A percentile compares a stretch with the other conserved stretches of the same genome.
Evolutionary conservation across 2,113 vertebrate species (phyloP).

Genomic region (Rostratula benghalensis): DNA sequence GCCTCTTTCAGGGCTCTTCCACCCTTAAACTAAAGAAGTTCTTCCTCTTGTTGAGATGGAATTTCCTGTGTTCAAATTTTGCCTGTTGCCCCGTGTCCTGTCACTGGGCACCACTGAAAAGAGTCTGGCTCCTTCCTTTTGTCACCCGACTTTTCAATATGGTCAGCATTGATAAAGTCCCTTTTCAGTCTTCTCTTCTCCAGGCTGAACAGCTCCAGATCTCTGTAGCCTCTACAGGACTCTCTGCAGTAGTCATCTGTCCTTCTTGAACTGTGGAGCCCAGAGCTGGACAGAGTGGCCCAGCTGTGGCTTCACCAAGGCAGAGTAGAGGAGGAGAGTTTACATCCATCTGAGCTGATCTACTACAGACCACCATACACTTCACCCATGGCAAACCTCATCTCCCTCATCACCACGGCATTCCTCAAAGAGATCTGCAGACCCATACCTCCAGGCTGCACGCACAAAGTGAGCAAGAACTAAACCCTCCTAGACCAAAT

Average conservation of each 20-base stretch:
- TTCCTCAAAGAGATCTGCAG: neutral
- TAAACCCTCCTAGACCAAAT: neutral
- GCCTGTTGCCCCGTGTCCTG: neutral
- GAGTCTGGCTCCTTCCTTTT: neutral
- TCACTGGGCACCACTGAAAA: neutral
- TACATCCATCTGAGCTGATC: neutral
- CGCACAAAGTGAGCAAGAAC: neutral
- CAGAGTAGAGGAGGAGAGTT: neutral
- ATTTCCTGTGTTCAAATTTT: neutral
- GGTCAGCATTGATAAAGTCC: neutral
- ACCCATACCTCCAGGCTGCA: no score
- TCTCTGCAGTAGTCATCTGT: neutral
- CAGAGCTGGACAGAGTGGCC: neutral
- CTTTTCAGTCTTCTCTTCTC: neutral
- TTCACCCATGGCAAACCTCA: neutral
- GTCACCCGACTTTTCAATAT: neutral
- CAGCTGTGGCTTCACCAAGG: neutral
- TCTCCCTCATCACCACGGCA: neutral
- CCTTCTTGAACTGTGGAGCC: neutral
- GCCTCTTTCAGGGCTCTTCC: neutral
- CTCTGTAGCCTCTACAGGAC: neutral
- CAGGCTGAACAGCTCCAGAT: neutral
- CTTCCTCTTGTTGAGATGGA: neutral
- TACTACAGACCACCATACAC: neutral
- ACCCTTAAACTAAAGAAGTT: neutral